Evolutionary conservation across 1,140 invertebrate species (phyloP), one percentile per base, ranked within the genome.

Genomic region (Mactra quadrangularis): DNA sequence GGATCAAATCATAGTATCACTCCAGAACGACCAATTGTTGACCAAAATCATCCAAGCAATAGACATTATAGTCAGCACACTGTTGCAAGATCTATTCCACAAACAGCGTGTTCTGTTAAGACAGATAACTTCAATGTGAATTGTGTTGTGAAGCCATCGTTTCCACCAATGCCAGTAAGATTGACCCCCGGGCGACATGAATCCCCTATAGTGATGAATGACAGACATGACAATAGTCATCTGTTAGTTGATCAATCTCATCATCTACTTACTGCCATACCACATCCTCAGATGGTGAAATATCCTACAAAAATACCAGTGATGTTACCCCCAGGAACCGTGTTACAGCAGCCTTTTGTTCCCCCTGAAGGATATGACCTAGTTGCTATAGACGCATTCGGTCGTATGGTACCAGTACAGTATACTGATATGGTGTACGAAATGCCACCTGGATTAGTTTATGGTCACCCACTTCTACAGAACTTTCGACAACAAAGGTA

Each of bases 331-430:
- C 77, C 77, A 29, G 77, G 77, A 17, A 59, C 77, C 2, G 19
- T 68, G 45, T 38, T 81, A 22, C 52, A 62, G 7, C 64, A 71
- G 15, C 79, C 70, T 25, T 45, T 82, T 31, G 22, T 75, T 31
- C 68, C 79, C n/a, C 68, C 79, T 11, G 79, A 82, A 33, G 79
- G 79, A n/a, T 82, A 62, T 66, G 79, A 82, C 1, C 31, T 82
- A 41, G 55, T 74, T 31, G 79, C 79, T 27, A 66, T 82, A 17
- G 79, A 82, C 66, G 70, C 79, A 38, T 82, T 64, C 74, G 79
- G 79, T 13, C 55, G 60, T 72, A 52, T 82, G 47, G 38, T 75
- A 7, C 79, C 71, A 25, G 60, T 82, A 13, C 62, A 81, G 38
- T 72, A 74, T 31, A 60, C 66, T 9, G 66, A 82, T n/a, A 25